Percentiles rank a stretch among this genome's conserved stretches.
Evolutionary conservation across 2,888 invertebrate genomes (phyloP).

Genomic region (Erebia aethiops): DNA sequence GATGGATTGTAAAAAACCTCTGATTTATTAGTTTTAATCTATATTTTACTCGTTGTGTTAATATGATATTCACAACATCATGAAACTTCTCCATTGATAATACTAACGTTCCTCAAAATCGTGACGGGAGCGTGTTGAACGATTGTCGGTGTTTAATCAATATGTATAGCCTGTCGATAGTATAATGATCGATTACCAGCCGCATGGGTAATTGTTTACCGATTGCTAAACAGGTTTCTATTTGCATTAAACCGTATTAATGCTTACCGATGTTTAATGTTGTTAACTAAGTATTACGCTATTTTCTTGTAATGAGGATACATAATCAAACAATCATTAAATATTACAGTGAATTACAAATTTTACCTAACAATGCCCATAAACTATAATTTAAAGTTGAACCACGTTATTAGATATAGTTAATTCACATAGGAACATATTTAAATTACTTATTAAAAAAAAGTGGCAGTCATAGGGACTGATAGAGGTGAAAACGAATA

Average conservation of each 20-base stretch:
- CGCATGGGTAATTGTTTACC: constrained; percentile 37
- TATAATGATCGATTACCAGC: constrained; percentile 38
- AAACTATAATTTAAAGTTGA: no score
- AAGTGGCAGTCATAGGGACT: no score
- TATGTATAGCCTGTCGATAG: constrained; percentile 37
- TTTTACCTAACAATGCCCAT: no score
- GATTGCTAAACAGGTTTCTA: constrained; percentile 26
- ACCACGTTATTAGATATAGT: no score
- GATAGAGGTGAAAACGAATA: no score
- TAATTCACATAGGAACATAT: no score
- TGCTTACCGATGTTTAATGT: background rate
- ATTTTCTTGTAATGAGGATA: background rate
- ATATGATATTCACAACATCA: no score
- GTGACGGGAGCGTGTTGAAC: constrained; percentile 23
- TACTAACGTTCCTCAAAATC: constrained; percentile 16
- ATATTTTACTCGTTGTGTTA: no score
- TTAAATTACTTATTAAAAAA: no score
- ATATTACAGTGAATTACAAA: no score
- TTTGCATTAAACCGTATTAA: constrained; percentile 22
- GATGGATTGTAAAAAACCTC: no score
- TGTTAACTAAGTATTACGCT: background rate
- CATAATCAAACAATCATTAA: background rate
- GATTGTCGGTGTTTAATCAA: constrained; percentile 36
- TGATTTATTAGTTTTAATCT: no score
- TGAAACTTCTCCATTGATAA: constrained; percentile 15